These are phyloP conservation scores for Cryptoblepharus egeriae DNA, from an alignment of 2,797 vertebrate genomes.

Conservation along the genomic window DNA sequence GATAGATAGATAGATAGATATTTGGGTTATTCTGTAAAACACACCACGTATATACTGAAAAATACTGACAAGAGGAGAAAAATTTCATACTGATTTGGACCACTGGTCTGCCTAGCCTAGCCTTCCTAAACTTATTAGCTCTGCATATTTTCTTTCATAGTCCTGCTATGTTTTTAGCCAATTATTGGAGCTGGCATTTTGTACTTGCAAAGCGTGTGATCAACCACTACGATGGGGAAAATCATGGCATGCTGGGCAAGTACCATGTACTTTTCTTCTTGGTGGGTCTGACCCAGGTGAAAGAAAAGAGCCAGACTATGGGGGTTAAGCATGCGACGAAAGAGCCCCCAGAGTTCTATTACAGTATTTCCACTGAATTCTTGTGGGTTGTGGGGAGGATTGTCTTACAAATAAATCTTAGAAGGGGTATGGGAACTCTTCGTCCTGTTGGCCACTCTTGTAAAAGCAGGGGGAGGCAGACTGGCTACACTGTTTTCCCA, in stretches of 20 bases:
- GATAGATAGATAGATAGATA: no score
- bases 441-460: background rate
- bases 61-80: background rate
- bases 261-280: background rate
- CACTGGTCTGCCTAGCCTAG: background rate
- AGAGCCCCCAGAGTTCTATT: background rate
- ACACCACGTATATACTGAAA: background rate
- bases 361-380: background rate
- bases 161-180: background rate
- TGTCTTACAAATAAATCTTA: conserved; percentile 14
- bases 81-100: background rate
- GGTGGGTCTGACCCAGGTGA: background rate
- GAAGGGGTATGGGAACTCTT: background rate
- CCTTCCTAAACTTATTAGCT: background rate
- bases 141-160: background rate
- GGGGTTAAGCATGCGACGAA: background rate
- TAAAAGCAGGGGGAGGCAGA: background rate
- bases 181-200: background rate
- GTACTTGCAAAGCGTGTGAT: background rate
- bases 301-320: background rate
- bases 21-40: background rate
- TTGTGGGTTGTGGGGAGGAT: background rate
- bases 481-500: background rate
- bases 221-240: background rate
- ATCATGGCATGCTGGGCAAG: background rate